Percentiles rank a stretch among this genome's conserved stretches.
phyloP scores from a whole-genome alignment of 2,113 vertebrate species.

The Nansenia antarctica region DNA sequence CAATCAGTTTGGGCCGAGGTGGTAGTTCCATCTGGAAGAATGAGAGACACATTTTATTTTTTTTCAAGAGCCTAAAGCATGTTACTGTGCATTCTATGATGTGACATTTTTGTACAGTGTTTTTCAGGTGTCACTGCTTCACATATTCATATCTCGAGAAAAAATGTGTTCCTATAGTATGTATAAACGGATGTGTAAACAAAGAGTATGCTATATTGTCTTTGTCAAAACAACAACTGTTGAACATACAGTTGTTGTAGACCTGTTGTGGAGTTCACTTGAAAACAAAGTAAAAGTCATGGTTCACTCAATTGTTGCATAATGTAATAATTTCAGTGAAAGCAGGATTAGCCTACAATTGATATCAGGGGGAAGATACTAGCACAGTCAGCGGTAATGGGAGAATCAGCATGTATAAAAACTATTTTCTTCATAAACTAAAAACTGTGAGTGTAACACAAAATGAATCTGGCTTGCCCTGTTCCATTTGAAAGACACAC shows the following conservation, averaged over 20 bases:
- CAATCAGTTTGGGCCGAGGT: slow-evolving; percentile 29
- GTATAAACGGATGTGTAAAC: not conserved
- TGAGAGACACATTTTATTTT: not conserved
- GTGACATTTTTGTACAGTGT: not conserved
- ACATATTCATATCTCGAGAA: too few species aligned
- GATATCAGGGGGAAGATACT: too few species aligned
- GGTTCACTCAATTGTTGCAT: too few species aligned
- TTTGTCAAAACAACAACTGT: not conserved
- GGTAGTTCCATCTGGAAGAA: slow-evolving; percentile 28
- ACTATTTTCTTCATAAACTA: not conserved
- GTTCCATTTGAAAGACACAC: not conserved
- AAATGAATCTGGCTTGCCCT: not conserved
- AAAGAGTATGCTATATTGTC: not conserved
- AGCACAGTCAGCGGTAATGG: too few species aligned
- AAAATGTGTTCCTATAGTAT: too few species aligned
- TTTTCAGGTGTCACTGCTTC: not conserved
- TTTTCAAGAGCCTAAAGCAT: not conserved
- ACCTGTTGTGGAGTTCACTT: too few species aligned
- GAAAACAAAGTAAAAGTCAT: too few species aligned
- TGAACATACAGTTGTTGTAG: too few species aligned
- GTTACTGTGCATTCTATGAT: not conserved
- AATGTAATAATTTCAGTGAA: too few species aligned
- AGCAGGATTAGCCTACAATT: too few species aligned
- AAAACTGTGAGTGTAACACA: too few species aligned
- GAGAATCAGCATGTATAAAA: too few species aligned